Evolutionary conservation across 2,113 vertebrate species (phyloP).

Genomic region (Mesoclemmys tuberculata): DNA sequence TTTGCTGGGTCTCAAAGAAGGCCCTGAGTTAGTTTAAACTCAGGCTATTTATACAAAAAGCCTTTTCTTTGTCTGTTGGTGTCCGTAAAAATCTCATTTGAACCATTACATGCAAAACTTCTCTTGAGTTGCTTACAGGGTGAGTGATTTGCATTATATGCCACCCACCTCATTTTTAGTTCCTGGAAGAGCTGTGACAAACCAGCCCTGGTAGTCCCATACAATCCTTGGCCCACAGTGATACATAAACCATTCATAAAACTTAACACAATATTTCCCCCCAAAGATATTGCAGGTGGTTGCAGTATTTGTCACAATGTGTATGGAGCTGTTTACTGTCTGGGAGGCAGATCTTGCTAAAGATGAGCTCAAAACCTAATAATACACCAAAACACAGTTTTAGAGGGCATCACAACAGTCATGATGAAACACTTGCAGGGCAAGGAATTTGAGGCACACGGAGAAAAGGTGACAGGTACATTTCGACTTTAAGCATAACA

Average conservation of each 20-base stretch:
- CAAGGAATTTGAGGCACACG: background rate
- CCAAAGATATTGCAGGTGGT: background rate
- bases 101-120: background rate
- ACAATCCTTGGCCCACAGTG: background rate
- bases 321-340: background rate
- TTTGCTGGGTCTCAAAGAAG: background rate
- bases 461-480: background rate
- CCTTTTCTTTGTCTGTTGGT: background rate
- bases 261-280: background rate
- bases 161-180: background rate
- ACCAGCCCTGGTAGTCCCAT: background rate
- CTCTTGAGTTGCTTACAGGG: background rate
- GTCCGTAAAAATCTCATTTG: background rate
- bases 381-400: background rate
- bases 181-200: background rate
- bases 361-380: background rate
- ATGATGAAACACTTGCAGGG: background rate
- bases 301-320: background rate
- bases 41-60: background rate
- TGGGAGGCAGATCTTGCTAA: background rate
- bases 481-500: background rate
- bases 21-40: background rate
- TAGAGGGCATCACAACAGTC: background rate
- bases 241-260: background rate
- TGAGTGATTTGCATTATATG: background rate